phyloP scores from a whole-genome alignment of 2,888 invertebrate genomes.

The Cerastis rubricosa region DNA sequence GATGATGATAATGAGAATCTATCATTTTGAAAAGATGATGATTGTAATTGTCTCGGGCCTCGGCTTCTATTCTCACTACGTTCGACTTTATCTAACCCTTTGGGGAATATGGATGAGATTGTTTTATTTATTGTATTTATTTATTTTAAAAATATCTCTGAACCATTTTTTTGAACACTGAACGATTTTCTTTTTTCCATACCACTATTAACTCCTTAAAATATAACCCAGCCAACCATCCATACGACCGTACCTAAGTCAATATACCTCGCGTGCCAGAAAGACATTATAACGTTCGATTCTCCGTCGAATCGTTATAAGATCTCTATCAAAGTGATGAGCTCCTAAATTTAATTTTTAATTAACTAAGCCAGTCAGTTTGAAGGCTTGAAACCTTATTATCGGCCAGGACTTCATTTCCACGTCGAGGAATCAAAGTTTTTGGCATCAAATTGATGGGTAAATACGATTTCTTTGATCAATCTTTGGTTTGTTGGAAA shows the following conservation, averaged over 20 bases:
- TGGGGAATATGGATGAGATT: background rate
- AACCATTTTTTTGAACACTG: background rate
- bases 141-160: background rate
- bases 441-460: conserved; percentile 48
- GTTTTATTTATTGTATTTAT: background rate
- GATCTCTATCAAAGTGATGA: conserved; percentile 64
- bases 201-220: conserved; percentile 13
- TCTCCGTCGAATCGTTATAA: conserved; percentile 58
- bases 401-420: conserved; percentile 52
- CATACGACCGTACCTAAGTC: conserved; percentile 22
- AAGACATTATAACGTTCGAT: conserved; percentile 52
- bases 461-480: conserved; percentile 53
- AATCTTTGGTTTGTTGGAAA: conserved; percentile 3
- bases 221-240: conserved; percentile 9
- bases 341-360: conserved; percentile 63
- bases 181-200: background rate
- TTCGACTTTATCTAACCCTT: background rate
- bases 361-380: conserved; percentile 57
- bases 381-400: conserved; percentile 53
- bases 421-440: conserved; percentile 43
- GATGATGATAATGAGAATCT: too few species aligned
- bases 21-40: background rate
- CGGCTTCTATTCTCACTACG: background rate
- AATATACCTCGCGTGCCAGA: conserved; percentile 60
- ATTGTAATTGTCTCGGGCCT: background rate